These are phyloP conservation scores for Pygoscelis antarcticus DNA, from an alignment of 2,113 vertebrate species.

Conservation along the genomic window DNA sequence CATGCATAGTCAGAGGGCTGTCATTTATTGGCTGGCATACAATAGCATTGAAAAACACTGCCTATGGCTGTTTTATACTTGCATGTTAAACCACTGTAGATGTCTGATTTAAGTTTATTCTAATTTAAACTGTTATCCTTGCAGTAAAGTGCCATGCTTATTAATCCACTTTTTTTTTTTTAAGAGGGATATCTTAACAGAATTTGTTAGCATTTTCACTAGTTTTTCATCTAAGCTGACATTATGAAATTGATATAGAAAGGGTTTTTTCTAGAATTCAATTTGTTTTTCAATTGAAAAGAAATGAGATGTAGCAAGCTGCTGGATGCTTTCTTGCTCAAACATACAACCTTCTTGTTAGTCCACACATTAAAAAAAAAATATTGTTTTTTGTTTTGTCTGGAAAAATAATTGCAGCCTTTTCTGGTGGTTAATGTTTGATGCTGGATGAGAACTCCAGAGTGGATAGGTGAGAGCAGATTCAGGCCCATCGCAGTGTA, in stretches of 20 bases:
- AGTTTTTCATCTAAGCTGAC: not conserved
- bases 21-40: conserved; percentile 29
- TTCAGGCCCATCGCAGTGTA: not conserved
- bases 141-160: not conserved
- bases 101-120: not conserved
- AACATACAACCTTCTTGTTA: not conserved
- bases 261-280: not conserved
- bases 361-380: not conserved
- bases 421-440: not conserved
- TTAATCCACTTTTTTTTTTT: not conserved
- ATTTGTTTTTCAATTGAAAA: not conserved
- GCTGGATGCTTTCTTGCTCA: not conserved
- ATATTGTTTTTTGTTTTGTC: not conserved
- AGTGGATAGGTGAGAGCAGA: not conserved
- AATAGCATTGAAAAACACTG: conserved; percentile 29
- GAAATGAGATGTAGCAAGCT: not conserved
- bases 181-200: not conserved
- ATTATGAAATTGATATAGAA: not conserved
- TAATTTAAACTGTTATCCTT: not conserved
- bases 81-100: not conserved
- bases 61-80: conserved; percentile 28
- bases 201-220: not conserved
- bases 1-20: not conserved
- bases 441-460: not conserved
- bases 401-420: not conserved